These are phyloP conservation scores for Agriopis aurantiaria DNA, from an alignment of 2,888 invertebrate genomes.

Conservation along the genomic window DNA sequence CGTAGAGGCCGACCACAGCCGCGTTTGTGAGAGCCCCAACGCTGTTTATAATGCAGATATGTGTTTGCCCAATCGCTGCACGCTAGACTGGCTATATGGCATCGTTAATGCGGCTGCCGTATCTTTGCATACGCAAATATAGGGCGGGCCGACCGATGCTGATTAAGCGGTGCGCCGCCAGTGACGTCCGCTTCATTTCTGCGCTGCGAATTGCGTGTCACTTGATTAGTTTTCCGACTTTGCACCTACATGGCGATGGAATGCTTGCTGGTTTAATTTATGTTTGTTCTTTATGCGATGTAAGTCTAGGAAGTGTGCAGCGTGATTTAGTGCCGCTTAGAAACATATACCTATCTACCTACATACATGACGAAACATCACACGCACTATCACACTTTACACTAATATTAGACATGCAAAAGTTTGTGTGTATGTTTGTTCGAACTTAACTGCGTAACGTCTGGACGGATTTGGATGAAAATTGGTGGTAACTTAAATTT, in stretches of 20 bases:
- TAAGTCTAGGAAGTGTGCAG: conserved; percentile 4
- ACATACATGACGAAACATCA: neutral
- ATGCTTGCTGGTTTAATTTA: conserved; percentile 12
- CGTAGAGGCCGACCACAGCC: conserved; percentile 85
- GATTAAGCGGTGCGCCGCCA: conserved; percentile 83
- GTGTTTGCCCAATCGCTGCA: conserved; percentile 86
- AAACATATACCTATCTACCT: no score
- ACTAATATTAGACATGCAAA: neutral
- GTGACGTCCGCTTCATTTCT: conserved; percentile 76
- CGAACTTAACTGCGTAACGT: no score
- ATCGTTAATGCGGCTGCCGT: conserved; percentile 85
- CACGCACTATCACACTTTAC: neutral
- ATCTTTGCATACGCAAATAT: conserved; percentile 87
- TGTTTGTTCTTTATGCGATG: conserved; percentile 5
- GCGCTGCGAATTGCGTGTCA: conserved; percentile 70
- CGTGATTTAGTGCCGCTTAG: conserved; percentile 5
- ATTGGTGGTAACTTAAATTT: no score
- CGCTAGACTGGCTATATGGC: conserved; percentile 86
- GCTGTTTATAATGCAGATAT: conserved; percentile 87
- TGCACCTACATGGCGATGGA: conserved; percentile 47
- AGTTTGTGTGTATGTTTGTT: neutral
- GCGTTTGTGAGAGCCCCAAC: conserved; percentile 82
- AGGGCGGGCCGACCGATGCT: conserved; percentile 83
- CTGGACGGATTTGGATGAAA: no score
- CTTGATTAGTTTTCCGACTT: conserved; percentile 72